These are phyloP conservation scores for Brachionus manjavacas DNA, from an alignment of 1,140 invertebrate genomes.

Conservation along the genomic window DNA sequence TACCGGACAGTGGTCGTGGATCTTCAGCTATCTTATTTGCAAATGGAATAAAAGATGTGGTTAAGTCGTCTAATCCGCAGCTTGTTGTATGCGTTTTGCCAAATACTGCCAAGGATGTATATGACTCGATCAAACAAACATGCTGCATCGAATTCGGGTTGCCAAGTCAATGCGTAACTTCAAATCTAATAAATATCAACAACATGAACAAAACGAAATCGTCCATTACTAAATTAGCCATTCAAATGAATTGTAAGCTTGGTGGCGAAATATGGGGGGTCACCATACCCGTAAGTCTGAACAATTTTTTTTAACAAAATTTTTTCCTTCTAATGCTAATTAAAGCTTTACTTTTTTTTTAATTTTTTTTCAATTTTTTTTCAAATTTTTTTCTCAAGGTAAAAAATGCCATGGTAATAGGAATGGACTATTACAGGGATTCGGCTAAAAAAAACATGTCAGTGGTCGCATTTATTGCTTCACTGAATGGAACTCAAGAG, in stretches of 20 bases:
- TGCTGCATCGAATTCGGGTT: constrained; percentile 19
- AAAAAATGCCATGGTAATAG: constrained; percentile 30
- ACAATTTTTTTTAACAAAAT: too few species aligned
- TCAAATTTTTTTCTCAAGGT: neutral
- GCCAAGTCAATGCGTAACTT: constrained; percentile 38
- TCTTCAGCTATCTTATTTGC: neutral
- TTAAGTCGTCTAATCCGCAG: constrained; percentile 45
- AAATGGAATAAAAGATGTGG: neutral
- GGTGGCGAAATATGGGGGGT: constrained; percentile 84
- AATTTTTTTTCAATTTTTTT: neutral
- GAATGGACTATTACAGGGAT: constrained; percentile 36
- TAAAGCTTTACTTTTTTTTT: neutral
- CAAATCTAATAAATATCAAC: constrained; percentile 48
- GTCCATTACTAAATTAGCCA: constrained; percentile 78
- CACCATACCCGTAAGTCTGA: constrained; percentile 65
- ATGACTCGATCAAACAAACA: constrained; percentile 27
- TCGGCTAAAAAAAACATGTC: constrained; percentile 60
- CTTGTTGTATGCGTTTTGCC: constrained; percentile 65
- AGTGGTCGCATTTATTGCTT: constrained; percentile 74
- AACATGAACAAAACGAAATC: constrained; percentile 48
- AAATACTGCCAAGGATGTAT: constrained; percentile 14
- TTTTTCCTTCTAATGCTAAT: too few species aligned
- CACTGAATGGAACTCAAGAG: constrained; percentile 71
- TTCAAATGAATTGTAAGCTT: constrained; percentile 92
- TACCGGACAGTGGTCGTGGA: constrained; percentile 16